Conservation (phyloP, 2,113 vertebrate genomes). For the Ahaetulla prasina region DNA sequence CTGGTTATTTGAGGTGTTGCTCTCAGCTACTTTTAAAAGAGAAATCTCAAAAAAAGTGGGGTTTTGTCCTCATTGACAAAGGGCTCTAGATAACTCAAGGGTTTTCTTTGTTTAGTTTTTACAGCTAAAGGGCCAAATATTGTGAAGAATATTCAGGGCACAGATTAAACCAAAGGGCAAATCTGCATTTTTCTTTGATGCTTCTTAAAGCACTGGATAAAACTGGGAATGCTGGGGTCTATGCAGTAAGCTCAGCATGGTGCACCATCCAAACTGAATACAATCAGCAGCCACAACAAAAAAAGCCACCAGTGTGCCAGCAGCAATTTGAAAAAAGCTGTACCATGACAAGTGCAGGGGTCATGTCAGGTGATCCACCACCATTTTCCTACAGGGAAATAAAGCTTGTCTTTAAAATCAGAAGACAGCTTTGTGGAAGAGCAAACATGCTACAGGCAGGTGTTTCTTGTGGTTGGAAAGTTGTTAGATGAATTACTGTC, state of each 20-base stretch:
- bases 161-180: not conserved
- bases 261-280: not conserved
- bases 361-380: too few relatives aligned
- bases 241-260: not conserved
- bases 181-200: not conserved
- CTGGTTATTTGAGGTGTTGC: constrained; percentile 92
- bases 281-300: not conserved
- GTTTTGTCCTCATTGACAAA: constrained; percentile 29
- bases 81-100: constrained; percentile 18
- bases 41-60: constrained; percentile 54
- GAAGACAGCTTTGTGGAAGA: not conserved
- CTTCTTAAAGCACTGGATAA: not conserved
- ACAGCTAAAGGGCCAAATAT: not conserved
- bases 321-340: not conserved
- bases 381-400: not conserved
- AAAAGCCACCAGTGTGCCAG: not conserved
- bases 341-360: too few relatives aligned
- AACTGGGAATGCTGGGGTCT: not conserved
- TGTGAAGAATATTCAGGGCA: not conserved
- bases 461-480: not conserved
- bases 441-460: constrained; percentile 1
- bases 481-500: not conserved
- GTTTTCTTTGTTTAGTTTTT: not conserved
- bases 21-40: constrained; percentile 81
- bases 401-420: not conserved